Percentiles rank a stretch among this genome's conserved stretches.
phyloP scores from a whole-genome alignment of 2,797 vertebrate species.

The Agapornis canus region DNA sequence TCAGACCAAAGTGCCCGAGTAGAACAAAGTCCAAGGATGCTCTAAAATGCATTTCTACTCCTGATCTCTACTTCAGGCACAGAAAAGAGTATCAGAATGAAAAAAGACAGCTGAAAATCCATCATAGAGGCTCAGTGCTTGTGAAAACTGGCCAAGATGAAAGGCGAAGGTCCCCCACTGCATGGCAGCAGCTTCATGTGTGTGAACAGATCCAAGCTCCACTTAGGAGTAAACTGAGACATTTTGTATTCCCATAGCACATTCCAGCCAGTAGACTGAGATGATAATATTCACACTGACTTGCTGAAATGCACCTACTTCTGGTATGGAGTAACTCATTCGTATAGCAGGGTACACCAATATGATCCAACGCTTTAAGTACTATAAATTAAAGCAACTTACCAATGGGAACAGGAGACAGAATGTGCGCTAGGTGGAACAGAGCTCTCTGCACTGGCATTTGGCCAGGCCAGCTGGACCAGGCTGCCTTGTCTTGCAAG shows the following conservation, averaged over 20 bases:
- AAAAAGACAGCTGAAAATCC: neutral
- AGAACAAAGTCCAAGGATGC: neutral
- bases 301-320: neutral
- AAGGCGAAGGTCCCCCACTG: neutral
- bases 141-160: neutral
- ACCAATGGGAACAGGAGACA: neutral
- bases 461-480: neutral
- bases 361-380: neutral
- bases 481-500: neutral
- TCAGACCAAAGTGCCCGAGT: neutral
- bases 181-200: neutral
- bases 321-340: neutral
- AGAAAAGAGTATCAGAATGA: neutral
- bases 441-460: neutral
- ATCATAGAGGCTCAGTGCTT: neutral
- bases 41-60: neutral
- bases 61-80: neutral
- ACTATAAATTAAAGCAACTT: neutral
- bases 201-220: neutral
- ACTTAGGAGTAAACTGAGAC: neutral
- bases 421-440: neutral
- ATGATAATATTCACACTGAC: neutral
- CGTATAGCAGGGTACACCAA: neutral
- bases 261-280: neutral
- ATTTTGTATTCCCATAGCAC: neutral